Conservation (phyloP, 2,113 vertebrate genomes). For the Plotosus lineatus region DNA sequence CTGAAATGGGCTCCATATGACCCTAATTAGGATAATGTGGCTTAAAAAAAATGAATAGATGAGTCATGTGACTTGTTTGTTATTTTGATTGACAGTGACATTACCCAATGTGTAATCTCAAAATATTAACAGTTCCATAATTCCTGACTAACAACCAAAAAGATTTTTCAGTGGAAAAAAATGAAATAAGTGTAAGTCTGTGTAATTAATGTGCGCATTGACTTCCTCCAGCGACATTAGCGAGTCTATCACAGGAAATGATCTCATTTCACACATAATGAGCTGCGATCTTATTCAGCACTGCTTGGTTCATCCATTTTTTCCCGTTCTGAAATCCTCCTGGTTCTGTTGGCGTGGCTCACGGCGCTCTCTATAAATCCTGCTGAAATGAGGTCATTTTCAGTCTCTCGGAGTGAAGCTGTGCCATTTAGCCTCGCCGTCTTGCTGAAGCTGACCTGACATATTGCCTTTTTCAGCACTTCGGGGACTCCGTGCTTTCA, state of each 20-base stretch:
- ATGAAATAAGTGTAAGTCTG: background rate
- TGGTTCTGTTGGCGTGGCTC: conserved; percentile 18
- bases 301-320: conserved; percentile 28
- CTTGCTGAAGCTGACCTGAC: conserved; percentile 30
- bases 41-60: too few relatives aligned
- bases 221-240: conserved; percentile 22
- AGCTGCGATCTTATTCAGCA: conserved; percentile 18
- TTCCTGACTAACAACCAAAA: background rate
- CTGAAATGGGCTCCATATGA: too few relatives aligned
- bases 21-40: too few relatives aligned
- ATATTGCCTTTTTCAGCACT: conserved; percentile 43
- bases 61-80: background rate
- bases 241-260: conserved; percentile 16
- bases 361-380: conserved; percentile 43
- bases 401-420: conserved; percentile 32
- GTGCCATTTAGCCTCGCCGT: conserved; percentile 25
- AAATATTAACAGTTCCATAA: background rate
- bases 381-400: conserved; percentile 32
- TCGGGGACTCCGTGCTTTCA: conserved; percentile 31
- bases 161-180: background rate
- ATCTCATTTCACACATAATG: conserved; percentile 40
- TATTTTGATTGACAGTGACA: background rate
- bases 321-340: conserved; percentile 11
- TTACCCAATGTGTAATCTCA: background rate
- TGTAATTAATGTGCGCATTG: conserved; percentile 19